Evolutionary conservation across 2,888 invertebrate species (phyloP).

Genomic region (Aporophyla nigra): DNA sequence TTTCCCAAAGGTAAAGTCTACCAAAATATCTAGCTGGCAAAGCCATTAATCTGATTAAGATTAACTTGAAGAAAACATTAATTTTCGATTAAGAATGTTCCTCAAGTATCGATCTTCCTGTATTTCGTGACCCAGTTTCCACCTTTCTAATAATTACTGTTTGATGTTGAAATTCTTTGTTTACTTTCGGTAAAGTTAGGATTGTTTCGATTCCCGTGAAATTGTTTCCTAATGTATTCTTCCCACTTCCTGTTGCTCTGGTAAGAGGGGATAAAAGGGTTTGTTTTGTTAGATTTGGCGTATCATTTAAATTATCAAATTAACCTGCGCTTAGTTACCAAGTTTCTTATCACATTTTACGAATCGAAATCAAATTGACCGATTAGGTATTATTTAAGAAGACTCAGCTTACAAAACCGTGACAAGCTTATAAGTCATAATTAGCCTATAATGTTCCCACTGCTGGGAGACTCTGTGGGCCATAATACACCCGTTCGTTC

Average conservation of each 20-base stretch:
- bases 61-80: conserved; percentile 45
- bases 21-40: conserved; percentile 11
- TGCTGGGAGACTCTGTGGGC: too few relatives aligned
- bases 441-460: too few relatives aligned
- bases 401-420: too few relatives aligned
- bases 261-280: conserved; percentile 7
- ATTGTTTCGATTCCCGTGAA: conserved; percentile 24
- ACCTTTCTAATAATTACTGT: conserved; percentile 42
- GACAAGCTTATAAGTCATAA: too few relatives aligned
- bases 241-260: conserved; percentile 9
- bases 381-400: too few relatives aligned
- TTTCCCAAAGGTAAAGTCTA: conserved; percentile 3
- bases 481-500: too few relatives aligned
- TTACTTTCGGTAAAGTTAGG: conserved; percentile 26
- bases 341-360: background rate
- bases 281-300: background rate
- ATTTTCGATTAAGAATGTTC: conserved; percentile 40
- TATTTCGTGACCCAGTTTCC: conserved; percentile 50
- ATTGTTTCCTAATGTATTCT: conserved; percentile 20
- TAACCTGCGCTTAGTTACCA: background rate
- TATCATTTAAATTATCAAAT: background rate
- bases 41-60: conserved; percentile 47
- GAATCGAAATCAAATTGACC: too few relatives aligned
- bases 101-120: conserved; percentile 42
- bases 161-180: conserved; percentile 42